Base-by-base conservation (phyloP, 1,140 invertebrate genomes). In the Oreohelix idahoensis region DNA sequence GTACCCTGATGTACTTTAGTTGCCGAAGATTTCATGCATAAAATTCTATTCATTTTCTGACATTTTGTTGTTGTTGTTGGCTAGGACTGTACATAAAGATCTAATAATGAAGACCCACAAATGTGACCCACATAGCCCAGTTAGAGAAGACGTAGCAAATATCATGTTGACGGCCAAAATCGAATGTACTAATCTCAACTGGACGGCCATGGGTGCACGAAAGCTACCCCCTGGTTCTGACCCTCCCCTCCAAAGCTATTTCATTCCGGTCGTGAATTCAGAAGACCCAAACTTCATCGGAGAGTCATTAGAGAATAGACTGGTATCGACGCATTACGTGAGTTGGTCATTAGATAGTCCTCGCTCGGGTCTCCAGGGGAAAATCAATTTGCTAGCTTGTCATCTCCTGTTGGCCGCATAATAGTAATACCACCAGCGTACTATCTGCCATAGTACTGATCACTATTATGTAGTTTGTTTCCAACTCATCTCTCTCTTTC, bases 381-480 rank as follows among this genome's bases (percentile, higher is more conserved):
- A 73, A 73, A 73, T 73, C 71, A 73, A 73, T 73, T 73, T 73
- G 38, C 71, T 36, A 73, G 71, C 38, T 45, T 73, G 71, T 73
- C 35, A 73, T 73, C 71, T 73, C 36, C 36, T 5, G 36, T 42
- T 42, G 71, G 71, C 15, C 71, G 39, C 17, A 42, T 73, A 73
- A 73, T 73, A 23, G 71, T 73, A 73, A 73, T 42, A 73, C 10
- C 36, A 73, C 36, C 8, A 73, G 23, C 23, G 36, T 73, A 73
- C 35, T 73, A 36, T 35, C 69, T 35, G 69, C 2, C 36, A 66
- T n/a, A 13, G 71, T 15, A 39, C 1, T 73, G 36, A 73, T 73
- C n/a, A 26, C 36, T n/a, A 8, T 23, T 39, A 26, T 73, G 11
- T 42, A 73, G 36, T 66, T 5, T 66, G n/a, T 66, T 32, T 29